Evolutionary conservation across 2,888 invertebrate genomes (phyloP).

Genomic region (Orchestes rusci): DNA sequence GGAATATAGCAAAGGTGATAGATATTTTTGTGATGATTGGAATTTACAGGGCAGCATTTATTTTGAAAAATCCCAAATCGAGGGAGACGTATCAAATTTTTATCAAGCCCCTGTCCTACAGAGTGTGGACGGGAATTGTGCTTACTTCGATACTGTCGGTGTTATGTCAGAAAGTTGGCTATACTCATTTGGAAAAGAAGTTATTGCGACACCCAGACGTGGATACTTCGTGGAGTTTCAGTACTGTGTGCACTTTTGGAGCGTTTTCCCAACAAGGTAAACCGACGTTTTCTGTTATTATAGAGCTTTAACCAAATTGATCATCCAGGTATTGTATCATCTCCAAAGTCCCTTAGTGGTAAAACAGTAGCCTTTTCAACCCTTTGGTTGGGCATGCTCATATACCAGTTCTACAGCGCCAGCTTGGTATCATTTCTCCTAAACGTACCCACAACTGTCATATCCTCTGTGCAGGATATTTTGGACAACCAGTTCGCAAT

Average conservation of each 20-base stretch:
- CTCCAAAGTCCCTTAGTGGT: constrained; percentile 32
- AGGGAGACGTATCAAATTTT: constrained; percentile 34
- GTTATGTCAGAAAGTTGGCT: constrained; percentile 29
- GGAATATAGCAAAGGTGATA: too few relatives aligned
- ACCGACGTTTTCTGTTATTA: too few relatives aligned
- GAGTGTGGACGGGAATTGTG: constrained; percentile 34
- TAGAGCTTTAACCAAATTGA: too few relatives aligned
- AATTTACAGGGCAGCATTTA: constrained; percentile 35
- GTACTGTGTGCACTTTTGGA: constrained; percentile 31
- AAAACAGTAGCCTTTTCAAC: constrained; percentile 32
- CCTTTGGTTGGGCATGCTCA: constrained; percentile 37
- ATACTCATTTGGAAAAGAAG: constrained; percentile 7
- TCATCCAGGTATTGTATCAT: constrained; percentile 29
- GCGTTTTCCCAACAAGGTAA: constrained; percentile 39
- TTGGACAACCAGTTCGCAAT: constrained; percentile 50
- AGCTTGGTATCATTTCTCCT: constrained; percentile 57
- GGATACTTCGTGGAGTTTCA: constrained; percentile 32
- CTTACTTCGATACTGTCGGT: constrained; percentile 24
- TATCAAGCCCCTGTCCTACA: constrained; percentile 32
- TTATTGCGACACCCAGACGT: not conserved
- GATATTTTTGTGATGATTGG: too few relatives aligned
- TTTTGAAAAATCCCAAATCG: constrained; percentile 35
- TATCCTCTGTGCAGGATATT: constrained; percentile 51
- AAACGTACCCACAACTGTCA: constrained; percentile 53
- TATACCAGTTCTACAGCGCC: constrained; percentile 63